Evolutionary conservation across 2,113 vertebrate genomes (phyloP).

Genomic region (Taxidea taxus): DNA sequence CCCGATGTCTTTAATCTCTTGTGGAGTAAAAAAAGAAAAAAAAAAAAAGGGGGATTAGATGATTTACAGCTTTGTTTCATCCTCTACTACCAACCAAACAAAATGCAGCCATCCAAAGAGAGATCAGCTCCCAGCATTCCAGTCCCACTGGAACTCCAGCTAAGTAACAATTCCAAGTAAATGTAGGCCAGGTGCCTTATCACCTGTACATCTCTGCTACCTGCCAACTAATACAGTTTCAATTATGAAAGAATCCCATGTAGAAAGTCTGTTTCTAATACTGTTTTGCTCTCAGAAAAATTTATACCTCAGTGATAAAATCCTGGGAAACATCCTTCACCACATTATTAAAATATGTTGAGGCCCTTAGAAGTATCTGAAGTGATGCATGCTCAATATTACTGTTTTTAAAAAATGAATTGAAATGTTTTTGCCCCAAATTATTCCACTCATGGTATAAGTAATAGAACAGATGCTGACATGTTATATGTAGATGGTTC

Average conservation of each 20-base stretch:
- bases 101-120: not conserved
- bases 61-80: not conserved
- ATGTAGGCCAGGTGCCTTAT: not conserved
- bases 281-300: slow-evolving; percentile 14
- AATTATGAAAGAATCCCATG: not conserved
- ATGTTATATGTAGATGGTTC: slow-evolving; percentile 54
- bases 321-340: not conserved
- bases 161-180: not conserved
- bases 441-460: slow-evolving; percentile 24
- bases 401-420: not conserved
- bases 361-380: not conserved
- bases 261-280: not conserved
- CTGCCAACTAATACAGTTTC: not conserved
- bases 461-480: slow-evolving; percentile 63
- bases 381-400: not conserved
- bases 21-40: not conserved
- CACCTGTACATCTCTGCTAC: not conserved
- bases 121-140: not conserved
- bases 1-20: not conserved
- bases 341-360: slow-evolving; percentile 24
- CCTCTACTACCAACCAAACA: not conserved
- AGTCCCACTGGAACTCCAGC: not conserved
- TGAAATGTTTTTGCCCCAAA: slow-evolving; percentile 60
- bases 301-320: not conserved
- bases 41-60: not conserved